These are phyloP conservation scores for Oscheius sp. DNA, from an alignment of 1,140 invertebrate species.

Conservation along the genomic window DNA sequence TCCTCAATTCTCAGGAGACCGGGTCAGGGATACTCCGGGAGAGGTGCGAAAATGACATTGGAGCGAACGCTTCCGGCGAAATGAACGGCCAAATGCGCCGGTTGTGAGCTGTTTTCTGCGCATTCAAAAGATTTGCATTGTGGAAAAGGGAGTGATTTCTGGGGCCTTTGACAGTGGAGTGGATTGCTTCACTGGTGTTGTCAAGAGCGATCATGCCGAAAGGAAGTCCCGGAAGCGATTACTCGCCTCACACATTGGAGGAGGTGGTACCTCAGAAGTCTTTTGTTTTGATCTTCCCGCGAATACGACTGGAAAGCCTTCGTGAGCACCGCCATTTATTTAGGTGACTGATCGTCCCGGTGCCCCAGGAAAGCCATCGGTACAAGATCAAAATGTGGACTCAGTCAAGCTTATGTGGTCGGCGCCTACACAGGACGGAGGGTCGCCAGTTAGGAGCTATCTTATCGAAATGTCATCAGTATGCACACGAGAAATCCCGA, in stretches of 20 bases:
- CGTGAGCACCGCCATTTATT: background rate
- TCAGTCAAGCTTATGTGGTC: conserved; percentile 37
- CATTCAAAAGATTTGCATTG: background rate
- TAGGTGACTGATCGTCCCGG: conserved; percentile 41
- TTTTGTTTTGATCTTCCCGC: background rate
- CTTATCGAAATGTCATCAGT: conserved; percentile 39
- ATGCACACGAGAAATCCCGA: background rate
- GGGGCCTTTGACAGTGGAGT: background rate
- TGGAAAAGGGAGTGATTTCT: background rate
- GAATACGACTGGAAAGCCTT: background rate
- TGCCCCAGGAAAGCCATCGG: conserved; percentile 35
- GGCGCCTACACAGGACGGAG: conserved; percentile 33
- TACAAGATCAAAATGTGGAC: conserved; percentile 41
- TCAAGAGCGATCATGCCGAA: too few species aligned
- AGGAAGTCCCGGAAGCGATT: conserved; percentile 3
- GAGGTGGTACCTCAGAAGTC: background rate
- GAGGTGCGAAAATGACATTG: conserved; percentile 1
- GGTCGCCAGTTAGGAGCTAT: conserved; percentile 35
- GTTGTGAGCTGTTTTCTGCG: background rate
- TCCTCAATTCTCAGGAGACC: background rate
- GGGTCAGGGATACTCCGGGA: background rate
- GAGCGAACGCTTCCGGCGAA: too few species aligned
- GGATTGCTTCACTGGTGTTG: background rate
- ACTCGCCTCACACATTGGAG: background rate
- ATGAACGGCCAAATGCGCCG: background rate